phyloP scores from a whole-genome alignment of 2,113 vertebrate genomes.

The Carollia perspicillata region DNA sequence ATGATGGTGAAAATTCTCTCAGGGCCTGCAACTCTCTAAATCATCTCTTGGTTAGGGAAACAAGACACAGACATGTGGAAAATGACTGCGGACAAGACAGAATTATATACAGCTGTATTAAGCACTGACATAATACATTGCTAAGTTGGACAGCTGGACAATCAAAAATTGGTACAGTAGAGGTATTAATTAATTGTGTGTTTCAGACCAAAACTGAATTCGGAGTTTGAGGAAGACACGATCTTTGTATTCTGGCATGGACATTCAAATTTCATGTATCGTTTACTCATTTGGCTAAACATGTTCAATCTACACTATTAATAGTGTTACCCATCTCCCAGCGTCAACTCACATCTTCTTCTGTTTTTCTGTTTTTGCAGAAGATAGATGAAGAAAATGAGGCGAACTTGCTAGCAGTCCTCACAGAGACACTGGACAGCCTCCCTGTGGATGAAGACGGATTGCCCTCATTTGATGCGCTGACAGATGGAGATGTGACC shows the following conservation, averaged over 20 bases:
- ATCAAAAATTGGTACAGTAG: background rate
- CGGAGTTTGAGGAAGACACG: background rate
- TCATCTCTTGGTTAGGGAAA: background rate
- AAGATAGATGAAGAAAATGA: slow-evolving; percentile 99
- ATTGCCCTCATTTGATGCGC: slow-evolving; percentile 98
- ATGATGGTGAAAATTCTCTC: background rate
- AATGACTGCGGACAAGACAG: background rate
- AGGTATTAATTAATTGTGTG: background rate
- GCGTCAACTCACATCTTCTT: slow-evolving; percentile 20
- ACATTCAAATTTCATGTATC: background rate
- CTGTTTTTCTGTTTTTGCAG: slow-evolving; percentile 77
- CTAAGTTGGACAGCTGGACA: background rate
- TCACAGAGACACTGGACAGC: slow-evolving; percentile 99
- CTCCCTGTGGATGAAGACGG: slow-evolving; percentile 99
- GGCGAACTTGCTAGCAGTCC: slow-evolving; percentile 98
- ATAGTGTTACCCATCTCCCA: background rate
- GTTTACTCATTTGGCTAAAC: background rate
- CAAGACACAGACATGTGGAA: background rate
- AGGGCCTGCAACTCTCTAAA: background rate
- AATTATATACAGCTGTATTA: background rate
- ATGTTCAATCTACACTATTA: background rate
- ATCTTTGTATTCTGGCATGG: background rate
- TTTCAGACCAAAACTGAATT: background rate
- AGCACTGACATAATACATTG: background rate
- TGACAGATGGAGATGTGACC: slow-evolving; percentile 99